Conservation (phyloP, 35 echinoderm and acorn worm species). For the Strongylocentrotus purpuratus region DNA sequence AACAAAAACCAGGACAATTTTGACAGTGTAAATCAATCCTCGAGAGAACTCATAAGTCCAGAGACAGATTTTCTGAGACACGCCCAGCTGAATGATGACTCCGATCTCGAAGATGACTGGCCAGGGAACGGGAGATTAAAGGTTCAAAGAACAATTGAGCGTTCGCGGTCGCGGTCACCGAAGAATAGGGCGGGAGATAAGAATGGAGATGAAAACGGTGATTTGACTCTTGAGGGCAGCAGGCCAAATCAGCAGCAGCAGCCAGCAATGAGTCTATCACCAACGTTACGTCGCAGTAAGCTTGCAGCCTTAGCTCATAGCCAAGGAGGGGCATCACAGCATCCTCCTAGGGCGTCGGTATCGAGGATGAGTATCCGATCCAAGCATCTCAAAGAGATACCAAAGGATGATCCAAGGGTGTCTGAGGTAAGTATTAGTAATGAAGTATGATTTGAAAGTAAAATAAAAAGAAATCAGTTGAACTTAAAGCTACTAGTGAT, state of each 20-base stretch:
- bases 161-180: not conserved
- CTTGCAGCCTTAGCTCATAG: constrained; percentile 19
- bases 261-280: constrained; percentile 39
- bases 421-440: constrained; percentile 78
- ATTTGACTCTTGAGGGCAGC: not conserved
- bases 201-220: not conserved
- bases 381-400: constrained; percentile 89
- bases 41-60: constrained; percentile 24
- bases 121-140: constrained; percentile 20
- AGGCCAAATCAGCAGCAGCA: not conserved
- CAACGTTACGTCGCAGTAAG: constrained; percentile 47
- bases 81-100: constrained; percentile 27
- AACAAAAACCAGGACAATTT: not conserved
- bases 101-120: not conserved
- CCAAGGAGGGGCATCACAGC: constrained; percentile 18
- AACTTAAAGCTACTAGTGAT: no score
- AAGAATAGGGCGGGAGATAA: not conserved
- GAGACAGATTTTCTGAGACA: constrained; percentile 42
- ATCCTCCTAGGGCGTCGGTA: constrained; percentile 51
- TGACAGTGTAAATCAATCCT: not conserved
- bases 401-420: constrained; percentile 89
- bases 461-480: not conserved
- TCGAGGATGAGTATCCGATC: constrained; percentile 88
- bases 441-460: not conserved
- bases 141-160: constrained; percentile 1